These are phyloP conservation scores for Leucophenga montana DNA, from an alignment of 2,888 invertebrate genomes.

Conservation along the genomic window DNA sequence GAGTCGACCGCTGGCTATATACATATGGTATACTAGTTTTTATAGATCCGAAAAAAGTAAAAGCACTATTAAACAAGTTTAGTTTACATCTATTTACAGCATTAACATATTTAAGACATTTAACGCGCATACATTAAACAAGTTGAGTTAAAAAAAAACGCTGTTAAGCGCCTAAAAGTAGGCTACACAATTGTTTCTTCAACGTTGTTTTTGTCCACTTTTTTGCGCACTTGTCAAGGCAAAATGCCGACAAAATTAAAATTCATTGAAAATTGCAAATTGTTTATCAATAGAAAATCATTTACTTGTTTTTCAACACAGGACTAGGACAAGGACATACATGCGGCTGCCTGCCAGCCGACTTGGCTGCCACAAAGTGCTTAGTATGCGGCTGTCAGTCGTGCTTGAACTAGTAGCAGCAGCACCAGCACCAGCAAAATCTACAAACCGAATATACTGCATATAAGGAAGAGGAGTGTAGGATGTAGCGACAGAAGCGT, in stretches of 20 bases:
- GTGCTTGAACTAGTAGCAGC: conserved; percentile 19
- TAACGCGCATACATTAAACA: neutral
- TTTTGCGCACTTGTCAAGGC: neutral
- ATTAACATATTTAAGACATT: conserved; percentile 16
- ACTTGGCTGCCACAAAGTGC: conserved; percentile 1
- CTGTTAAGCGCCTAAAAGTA: neutral
- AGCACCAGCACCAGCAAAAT: neutral
- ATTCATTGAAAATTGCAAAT: conserved; percentile 25
- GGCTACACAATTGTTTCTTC: conserved; percentile 3
- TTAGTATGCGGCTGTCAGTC: conserved; percentile 7
- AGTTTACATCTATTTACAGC: neutral
- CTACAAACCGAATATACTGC: neutral
- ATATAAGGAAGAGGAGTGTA: neutral
- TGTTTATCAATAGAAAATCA: conserved; percentile 25
- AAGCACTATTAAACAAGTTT: no score
- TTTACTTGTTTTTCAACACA: conserved; percentile 9
- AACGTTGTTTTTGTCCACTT: neutral
- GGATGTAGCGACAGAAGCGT: neutral
- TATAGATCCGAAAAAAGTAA: no score
- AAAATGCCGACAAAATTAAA: conserved; percentile 19
- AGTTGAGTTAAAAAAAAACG: neutral
- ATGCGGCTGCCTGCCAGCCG: neutral
- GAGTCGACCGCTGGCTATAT: no score
- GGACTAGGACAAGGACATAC: conserved; percentile 22
- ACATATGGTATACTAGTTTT: no score